Conservation (phyloP, 2,888 invertebrate genomes). For the Odontomyia ornata region DNA sequence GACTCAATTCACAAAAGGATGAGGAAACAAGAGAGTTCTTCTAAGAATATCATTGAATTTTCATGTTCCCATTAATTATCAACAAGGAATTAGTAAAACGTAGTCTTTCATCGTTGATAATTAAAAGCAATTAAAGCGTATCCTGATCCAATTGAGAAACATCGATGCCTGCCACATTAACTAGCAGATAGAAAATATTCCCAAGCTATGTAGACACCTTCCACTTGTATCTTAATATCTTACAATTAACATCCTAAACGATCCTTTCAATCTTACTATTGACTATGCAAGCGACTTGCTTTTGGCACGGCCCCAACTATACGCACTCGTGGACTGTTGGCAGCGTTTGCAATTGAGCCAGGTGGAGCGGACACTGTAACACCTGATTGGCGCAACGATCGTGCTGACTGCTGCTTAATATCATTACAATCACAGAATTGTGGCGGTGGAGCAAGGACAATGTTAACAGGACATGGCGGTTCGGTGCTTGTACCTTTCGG, state of each 20-base stretch:
- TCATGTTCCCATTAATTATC: not conserved
- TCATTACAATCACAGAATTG: slow-evolving; percentile 84
- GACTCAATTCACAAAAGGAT: not conserved
- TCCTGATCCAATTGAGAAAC: not conserved
- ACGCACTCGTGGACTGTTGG: slow-evolving; percentile 69
- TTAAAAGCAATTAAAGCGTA: not conserved
- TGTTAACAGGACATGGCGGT: slow-evolving; percentile 65
- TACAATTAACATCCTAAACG: not conserved
- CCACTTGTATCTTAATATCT: not conserved
- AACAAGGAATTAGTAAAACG: slow-evolving; percentile 16
- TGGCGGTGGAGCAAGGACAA: slow-evolving; percentile 85
- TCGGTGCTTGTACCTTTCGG: slow-evolving; percentile 52
- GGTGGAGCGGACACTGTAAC: slow-evolving; percentile 54
- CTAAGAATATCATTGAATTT: not conserved
- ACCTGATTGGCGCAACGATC: slow-evolving; percentile 51
- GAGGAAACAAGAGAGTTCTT: not conserved
- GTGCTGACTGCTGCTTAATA: slow-evolving; percentile 59
- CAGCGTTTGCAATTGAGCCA: slow-evolving; percentile 54
- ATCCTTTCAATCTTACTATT: slow-evolving; percentile 47
- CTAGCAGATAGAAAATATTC: not conserved
- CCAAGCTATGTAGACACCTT: slow-evolving; percentile 8
- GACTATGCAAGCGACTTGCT: slow-evolving; percentile 63
- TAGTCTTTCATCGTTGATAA: slow-evolving; percentile 25
- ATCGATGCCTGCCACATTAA: not conserved
- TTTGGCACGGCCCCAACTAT: slow-evolving; percentile 88